Conservation (phyloP, 1,140 invertebrate species). For the Melitaea cinxia region DNA sequence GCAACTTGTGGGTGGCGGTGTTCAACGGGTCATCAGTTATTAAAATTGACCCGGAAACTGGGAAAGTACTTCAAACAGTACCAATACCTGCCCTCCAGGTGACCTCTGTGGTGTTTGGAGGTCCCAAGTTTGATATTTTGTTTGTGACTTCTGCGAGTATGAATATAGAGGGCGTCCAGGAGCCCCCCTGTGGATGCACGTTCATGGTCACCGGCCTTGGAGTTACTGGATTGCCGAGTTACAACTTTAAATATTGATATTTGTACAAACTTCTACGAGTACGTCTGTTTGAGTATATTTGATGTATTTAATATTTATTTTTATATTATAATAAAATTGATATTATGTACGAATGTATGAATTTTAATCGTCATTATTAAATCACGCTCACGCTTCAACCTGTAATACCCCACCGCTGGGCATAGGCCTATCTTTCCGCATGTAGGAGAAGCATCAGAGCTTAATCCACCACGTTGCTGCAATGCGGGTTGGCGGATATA, state of each 20-base stretch:
- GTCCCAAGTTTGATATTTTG: constrained; percentile 87
- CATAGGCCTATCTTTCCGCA: too few species aligned
- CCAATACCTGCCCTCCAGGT: constrained; percentile 86
- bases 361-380: too few species aligned
- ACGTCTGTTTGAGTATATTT: too few species aligned
- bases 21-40: constrained; percentile 81
- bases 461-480: too few species aligned
- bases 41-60: constrained; percentile 61
- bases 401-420: too few species aligned
- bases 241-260: constrained; percentile 41
- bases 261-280: too few species aligned
- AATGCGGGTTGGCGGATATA: too few species aligned
- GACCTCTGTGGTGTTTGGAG: constrained; percentile 91
- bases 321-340: too few species aligned
- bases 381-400: too few species aligned
- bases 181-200: constrained; percentile 84
- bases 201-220: constrained; percentile 87
- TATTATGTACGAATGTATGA: too few species aligned
- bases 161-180: constrained; percentile 73
- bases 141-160: constrained; percentile 87
- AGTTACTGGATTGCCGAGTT: constrained; percentile 80
- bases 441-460: too few species aligned
- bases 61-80: constrained; percentile 82
- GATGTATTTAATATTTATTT: too few species aligned
- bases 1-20: constrained; percentile 87